A percentile compares a stretch with the other conserved stretches of the same genome.
These are phyloP conservation scores for Saccostrea cuccullata DNA, from an alignment of 1,140 invertebrate genomes.

Conservation along the genomic window DNA sequence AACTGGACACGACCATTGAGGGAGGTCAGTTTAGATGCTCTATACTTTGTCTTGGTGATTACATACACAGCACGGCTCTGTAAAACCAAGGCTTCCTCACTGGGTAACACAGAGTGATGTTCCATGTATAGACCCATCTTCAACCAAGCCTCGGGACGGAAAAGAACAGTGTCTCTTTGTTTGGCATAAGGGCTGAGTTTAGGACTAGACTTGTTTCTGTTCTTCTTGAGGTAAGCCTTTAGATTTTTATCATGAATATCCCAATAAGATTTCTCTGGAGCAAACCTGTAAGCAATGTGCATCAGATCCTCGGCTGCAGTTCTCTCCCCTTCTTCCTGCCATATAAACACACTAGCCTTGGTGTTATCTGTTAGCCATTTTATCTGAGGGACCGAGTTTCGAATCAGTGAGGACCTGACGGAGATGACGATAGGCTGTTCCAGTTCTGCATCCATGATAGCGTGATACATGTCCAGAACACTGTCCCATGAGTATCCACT, in stretches of 20 bases:
- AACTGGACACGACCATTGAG: constrained; percentile 71
- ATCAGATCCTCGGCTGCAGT: constrained; percentile 65
- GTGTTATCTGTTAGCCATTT: constrained; percentile 77
- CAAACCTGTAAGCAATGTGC: constrained; percentile 72
- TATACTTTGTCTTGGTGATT: constrained; percentile 68
- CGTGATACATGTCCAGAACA: constrained; percentile 86
- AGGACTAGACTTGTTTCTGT: constrained; percentile 66
- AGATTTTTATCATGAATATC: constrained; percentile 67
- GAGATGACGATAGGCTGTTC: constrained; percentile 88
- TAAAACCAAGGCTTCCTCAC: constrained; percentile 72
- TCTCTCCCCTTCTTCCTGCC: constrained; percentile 62
- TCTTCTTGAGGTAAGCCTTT: constrained; percentile 59
- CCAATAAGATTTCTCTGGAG: constrained; percentile 69
- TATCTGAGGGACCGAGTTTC: constrained; percentile 81
- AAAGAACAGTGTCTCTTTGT: constrained; percentile 68
- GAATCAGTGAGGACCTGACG: constrained; percentile 86
- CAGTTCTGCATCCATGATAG: constrained; percentile 81
- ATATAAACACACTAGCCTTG: constrained; percentile 62
- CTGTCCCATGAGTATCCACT: constrained; percentile 85
- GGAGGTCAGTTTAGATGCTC: constrained; percentile 57
- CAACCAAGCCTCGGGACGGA: constrained; percentile 71
- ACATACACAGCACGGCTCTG: constrained; percentile 70
- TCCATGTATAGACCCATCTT: constrained; percentile 75
- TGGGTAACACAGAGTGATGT: constrained; percentile 70
- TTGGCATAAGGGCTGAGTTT: constrained; percentile 65